Base-by-base conservation (phyloP, 2,797 vertebrate genomes). In the Nasua narica region DNA sequence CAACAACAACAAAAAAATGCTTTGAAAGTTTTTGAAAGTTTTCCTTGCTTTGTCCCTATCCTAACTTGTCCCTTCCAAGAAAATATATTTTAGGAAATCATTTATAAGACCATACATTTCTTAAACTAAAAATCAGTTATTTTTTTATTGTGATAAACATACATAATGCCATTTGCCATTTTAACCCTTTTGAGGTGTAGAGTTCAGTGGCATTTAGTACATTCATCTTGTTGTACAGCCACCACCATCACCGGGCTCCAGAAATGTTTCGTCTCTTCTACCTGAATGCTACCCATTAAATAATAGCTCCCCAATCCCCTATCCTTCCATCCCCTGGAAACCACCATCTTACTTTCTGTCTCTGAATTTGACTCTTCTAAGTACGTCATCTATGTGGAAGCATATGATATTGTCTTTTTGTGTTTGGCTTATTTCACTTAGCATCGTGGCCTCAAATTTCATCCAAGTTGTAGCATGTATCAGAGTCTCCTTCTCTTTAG, bases 1-100 rank as follows among this genome's bases (percentile, higher is more conserved):
- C 0, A n/a, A 25, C 11, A 43, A 82, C 15, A 10, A 46, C 29
- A 37, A 40, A 67, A 37, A 84, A 65, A 52, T n/a, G 60, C 11
- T 67, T 95, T 60, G n/a, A n/a, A n/a, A 21, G 27, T 25, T 84
- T 87, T 54, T 88, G 48, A 67, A 81, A 83, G 32, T 19, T 76
- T 72, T 77, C 46, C 43, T 58, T 60, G 7, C 8, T 83, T 88
- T 96, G n/a, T 10, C 46, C 58, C 11, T 65, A 13, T 77, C 25
- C 37, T 76, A 58, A 83, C 5, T 74, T 87, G 16, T 67, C 13
- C 25, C 1, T 60, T 25, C 13, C 10, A 37, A 43, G 13, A 91
- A 54, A 43, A 74, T 69, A 29, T 16, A 85, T 77, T 96, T 92
- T 79, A 72, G 7, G 32, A 82, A 65, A 48, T 37, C 35, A 8